These are phyloP conservation scores for Hirtodrosophila histrioides DNA, from an alignment of 2,888 invertebrate species.

Conservation along the genomic window DNA sequence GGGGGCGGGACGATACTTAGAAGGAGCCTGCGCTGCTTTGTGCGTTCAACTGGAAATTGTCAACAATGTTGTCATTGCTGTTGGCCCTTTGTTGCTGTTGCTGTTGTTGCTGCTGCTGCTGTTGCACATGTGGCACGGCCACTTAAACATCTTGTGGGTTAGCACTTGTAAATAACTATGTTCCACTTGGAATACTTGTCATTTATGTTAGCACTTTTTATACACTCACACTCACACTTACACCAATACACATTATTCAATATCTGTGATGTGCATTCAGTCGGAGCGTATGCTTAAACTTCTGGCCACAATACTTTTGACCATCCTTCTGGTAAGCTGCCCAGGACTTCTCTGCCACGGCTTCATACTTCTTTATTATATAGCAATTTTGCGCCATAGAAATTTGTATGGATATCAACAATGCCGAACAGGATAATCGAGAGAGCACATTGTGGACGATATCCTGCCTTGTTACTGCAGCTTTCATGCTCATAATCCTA, in stretches of 20 bases:
- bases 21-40: slow-evolving; percentile 50
- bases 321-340: slow-evolving; percentile 23
- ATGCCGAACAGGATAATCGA: slow-evolving; percentile 1
- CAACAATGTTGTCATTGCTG: slow-evolving; percentile 71
- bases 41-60: slow-evolving; percentile 77
- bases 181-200: slow-evolving; percentile 58
- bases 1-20: background rate
- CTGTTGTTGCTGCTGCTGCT: slow-evolving; percentile 12
- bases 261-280: slow-evolving; percentile 26
- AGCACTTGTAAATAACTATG: slow-evolving; percentile 56
- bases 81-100: slow-evolving; percentile 39
- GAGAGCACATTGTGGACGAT: slow-evolving; percentile 1
- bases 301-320: background rate
- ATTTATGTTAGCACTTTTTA: slow-evolving; percentile 42
- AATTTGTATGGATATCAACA: slow-evolving; percentile 8
- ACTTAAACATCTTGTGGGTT: slow-evolving; percentile 57
- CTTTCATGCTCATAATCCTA: slow-evolving; percentile 5
- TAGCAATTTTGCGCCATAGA: slow-evolving; percentile 27
- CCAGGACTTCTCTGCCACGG: no score
- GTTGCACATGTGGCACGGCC: slow-evolving; percentile 38
- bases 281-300: slow-evolving; percentile 2
- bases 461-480: slow-evolving; percentile 5
- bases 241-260: slow-evolving; percentile 6
- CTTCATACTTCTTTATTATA: background rate
- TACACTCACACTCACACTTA: slow-evolving; percentile 7